Evolutionary conservation across 2,113 vertebrate genomes (phyloP), one percentile per base, ranked within the genome.

Genomic region (Labrus mixtus): DNA sequence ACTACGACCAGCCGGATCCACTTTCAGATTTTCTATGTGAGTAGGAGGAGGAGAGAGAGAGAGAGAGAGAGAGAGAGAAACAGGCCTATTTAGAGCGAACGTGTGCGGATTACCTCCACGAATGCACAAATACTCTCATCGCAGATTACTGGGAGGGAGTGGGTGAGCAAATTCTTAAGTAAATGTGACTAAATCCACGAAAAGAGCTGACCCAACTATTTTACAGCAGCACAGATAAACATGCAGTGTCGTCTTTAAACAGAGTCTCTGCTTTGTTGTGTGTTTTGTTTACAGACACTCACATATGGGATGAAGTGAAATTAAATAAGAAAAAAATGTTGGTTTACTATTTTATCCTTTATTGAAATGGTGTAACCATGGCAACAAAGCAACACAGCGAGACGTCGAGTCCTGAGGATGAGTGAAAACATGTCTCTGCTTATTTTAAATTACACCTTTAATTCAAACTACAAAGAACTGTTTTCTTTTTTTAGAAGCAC

Each of bases 11-110:
- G 90, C 95, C 96, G 5, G 95, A 96, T 15, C 92, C 95, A 83
- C 96, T 98, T 58, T 97, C 97, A 5, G 95, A 98, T 92, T 98
- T 98, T 92, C 95, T 98, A 87, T 96, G 97, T 98, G 93, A 97
- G 97, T 95, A 84, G 54, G 70, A 72, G 43, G 58, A 20, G 22
- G 48, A 5, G 25, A n/a, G n/a, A n/a, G n/a, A n/a, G n/a, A n/a
- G n/a, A n/a, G n/a, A n/a, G n/a, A n/a, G n/a, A n/a, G n/a, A n/a
- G n/a, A n/a, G 11, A 51, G 51, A 57, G 10, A 46, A 11, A 41
- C 39, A 41, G 8, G 39, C 39, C 8, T 41, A 41, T 41, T 41
- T 41, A 41, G 8, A 41, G 39, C 39, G 7, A 17, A 16, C 71
- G 41, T 43, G 37, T 59, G 33, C 68, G 58, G 56, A 81, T 81